A percentile compares a stretch with the other conserved stretches of the same genome.
Conservation (phyloP, 37 sponge, comb jelly and placozoan genomes). For the Oopsacas minuta region DNA sequence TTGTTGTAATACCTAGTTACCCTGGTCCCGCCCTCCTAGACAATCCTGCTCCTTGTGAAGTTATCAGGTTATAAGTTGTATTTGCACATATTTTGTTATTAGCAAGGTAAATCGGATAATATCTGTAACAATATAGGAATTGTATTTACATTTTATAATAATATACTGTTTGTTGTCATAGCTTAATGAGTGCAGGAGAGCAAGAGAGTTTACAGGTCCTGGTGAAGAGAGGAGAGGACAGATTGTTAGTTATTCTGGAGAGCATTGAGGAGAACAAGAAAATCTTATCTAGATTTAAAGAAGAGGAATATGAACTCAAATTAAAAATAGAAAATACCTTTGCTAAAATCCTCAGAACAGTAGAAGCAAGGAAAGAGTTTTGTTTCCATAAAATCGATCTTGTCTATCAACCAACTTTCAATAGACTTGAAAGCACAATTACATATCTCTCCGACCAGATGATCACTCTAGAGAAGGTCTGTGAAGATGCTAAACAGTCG, state of each 20-base stretch:
- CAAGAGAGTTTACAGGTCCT: not conserved
- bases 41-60: not conserved
- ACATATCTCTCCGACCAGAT: not conserved
- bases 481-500: not conserved
- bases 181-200: not conserved
- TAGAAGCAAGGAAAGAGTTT: not conserved
- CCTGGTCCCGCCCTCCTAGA: not conserved
- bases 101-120: too few relatives aligned
- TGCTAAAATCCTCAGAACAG: not conserved
- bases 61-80: not conserved
- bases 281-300: not conserved
- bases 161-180: too few relatives aligned
- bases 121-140: too few relatives aligned
- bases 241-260: not conserved
- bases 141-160: too few relatives aligned
- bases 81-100: too few relatives aligned
- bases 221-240: not conserved
- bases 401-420: not conserved
- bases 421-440: not conserved
- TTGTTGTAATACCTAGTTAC: not conserved
- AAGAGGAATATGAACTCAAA: slow-evolving; percentile 14
- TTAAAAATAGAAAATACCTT: not conserved
- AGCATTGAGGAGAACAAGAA: not conserved
- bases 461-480: not conserved
- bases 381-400: not conserved